Base-by-base conservation (phyloP, 2,888 invertebrate genomes). In the Idaea straminata region DNA sequence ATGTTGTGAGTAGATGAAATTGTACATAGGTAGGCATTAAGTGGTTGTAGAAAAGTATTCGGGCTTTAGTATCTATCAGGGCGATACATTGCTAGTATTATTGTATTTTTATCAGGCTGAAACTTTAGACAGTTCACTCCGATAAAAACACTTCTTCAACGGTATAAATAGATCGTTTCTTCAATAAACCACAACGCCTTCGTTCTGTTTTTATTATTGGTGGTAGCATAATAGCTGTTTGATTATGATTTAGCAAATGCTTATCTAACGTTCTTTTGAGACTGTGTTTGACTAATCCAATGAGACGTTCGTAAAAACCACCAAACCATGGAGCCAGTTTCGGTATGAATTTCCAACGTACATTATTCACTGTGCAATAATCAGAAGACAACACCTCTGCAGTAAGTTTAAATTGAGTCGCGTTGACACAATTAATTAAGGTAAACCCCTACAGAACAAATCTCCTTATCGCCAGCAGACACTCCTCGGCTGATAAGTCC, bases 401-500 rank as follows among this genome's bases (percentile, higher is more conserved):
- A 5, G 62, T 70, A 0, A 77, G 64, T 35, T 75, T 75, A 59
- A 74, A 75, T 5, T 72, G 63, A 7, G 64, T 59, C 5, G 70
- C 74, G 58, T 77, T 74, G 73, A 73, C 2, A 63, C 34, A 57
- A 75, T 63, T 0, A 61, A 1, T 2, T 38, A 5, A 10, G 74
- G 71, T 7, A 66, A 0, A 7, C 69, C 67, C 61, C 70, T 69
- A 66, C n/a, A n/a, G 73, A 13, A 67, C 35, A 57, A 72, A 70
- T 64, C 70, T 60, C 58, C 72, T 69, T 10, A 75, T 25, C 0
- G 72, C 73, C 15, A 75, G 35, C 15, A 73, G n/a, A 59, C 72
- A 69, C 58, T 75, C 71, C 65, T 73, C 73, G 4, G 73, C 70
- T 7, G 74, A 67, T 5, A 75, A 58, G 59, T 77, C 72, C 25